A percentile compares a stretch with the other conserved stretches of the same genome.
phyloP scores from a whole-genome alignment of 2,888 invertebrate species.

The Augiades crinisus region DNA sequence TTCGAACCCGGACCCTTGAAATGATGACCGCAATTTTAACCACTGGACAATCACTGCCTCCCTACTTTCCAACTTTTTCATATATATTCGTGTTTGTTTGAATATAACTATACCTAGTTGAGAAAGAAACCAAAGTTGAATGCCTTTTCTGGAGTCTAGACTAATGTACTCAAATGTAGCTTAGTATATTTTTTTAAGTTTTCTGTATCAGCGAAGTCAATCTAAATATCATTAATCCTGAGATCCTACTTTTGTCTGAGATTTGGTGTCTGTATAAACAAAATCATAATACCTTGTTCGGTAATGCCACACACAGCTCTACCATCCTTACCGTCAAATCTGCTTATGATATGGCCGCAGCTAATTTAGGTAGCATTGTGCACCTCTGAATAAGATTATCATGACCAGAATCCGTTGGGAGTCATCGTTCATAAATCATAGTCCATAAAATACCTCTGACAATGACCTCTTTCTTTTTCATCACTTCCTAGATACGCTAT shows the following conservation, averaged over 20 bases:
- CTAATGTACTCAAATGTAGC: too few relatives aligned
- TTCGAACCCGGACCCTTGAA: too few relatives aligned
- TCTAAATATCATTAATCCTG: conserved; percentile 10
- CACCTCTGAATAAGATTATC: conserved; percentile 78
- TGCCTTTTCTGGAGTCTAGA: background rate
- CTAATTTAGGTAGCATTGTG: conserved; percentile 82
- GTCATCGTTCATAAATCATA: conserved; percentile 81
- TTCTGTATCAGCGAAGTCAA: background rate
- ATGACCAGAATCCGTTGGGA: conserved; percentile 76
- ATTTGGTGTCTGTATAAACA: background rate
- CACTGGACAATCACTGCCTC: too few relatives aligned
- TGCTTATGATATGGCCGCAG: conserved; percentile 65
- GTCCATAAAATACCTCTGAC: conserved; percentile 78
- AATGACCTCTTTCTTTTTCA: conserved; percentile 69
- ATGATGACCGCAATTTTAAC: too few relatives aligned
- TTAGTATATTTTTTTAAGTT: background rate
- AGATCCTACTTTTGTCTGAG: conserved; percentile 10
- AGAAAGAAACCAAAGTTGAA: too few relatives aligned
- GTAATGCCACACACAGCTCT: conserved; percentile 56
- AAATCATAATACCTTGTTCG: conserved; percentile 53
- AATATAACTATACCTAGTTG: too few relatives aligned
- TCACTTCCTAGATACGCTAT: conserved; percentile 56
- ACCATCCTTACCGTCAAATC: conserved; percentile 41
- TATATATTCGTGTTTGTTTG: too few relatives aligned
- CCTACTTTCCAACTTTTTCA: too few relatives aligned